These are phyloP conservation scores for Dreissena polymorpha DNA, from an alignment of 1,140 invertebrate species.

Conservation along the genomic window DNA sequence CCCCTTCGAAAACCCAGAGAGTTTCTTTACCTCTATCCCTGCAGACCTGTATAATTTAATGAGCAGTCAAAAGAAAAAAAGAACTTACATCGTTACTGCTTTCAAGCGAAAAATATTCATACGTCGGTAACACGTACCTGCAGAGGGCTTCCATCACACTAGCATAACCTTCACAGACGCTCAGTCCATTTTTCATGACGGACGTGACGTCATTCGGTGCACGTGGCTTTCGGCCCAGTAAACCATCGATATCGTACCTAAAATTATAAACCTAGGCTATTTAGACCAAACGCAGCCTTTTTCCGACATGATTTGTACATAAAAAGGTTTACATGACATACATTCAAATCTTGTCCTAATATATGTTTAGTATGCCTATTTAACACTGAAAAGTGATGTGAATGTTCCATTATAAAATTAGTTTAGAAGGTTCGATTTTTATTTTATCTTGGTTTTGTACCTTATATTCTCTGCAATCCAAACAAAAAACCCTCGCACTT, in stretches of 20 bases:
- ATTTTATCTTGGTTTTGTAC: neutral
- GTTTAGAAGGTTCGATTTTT: too few relatives aligned
- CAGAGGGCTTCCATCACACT: conserved; percentile 41
- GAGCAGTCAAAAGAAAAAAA: too few relatives aligned
- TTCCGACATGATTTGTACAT: too few relatives aligned
- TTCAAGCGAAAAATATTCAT: too few relatives aligned
- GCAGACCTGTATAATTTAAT: conserved; percentile 33
- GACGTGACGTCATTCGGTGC: conserved; percentile 3
- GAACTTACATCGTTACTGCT: too few relatives aligned
- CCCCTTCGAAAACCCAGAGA: conserved; percentile 94
- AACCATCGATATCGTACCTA: conserved; percentile 46
- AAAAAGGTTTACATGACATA: too few relatives aligned
- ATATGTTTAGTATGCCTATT: too few relatives aligned
- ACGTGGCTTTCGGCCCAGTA: neutral
- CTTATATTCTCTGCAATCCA: conserved; percentile 40
- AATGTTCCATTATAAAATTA: too few relatives aligned
- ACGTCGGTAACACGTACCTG: conserved; percentile 8
- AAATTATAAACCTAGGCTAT: too few relatives aligned
- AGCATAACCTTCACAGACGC: conserved; percentile 40
- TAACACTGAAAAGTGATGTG: too few relatives aligned
- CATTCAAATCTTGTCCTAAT: too few relatives aligned
- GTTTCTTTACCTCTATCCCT: conserved; percentile 37
- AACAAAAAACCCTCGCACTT: conserved; percentile 31
- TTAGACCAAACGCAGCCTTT: too few relatives aligned
- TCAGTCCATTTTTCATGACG: conserved; percentile 30